These are phyloP conservation scores for Catharus bicknelli DNA, from an alignment of 2,113 vertebrate species.

Conservation along the genomic window DNA sequence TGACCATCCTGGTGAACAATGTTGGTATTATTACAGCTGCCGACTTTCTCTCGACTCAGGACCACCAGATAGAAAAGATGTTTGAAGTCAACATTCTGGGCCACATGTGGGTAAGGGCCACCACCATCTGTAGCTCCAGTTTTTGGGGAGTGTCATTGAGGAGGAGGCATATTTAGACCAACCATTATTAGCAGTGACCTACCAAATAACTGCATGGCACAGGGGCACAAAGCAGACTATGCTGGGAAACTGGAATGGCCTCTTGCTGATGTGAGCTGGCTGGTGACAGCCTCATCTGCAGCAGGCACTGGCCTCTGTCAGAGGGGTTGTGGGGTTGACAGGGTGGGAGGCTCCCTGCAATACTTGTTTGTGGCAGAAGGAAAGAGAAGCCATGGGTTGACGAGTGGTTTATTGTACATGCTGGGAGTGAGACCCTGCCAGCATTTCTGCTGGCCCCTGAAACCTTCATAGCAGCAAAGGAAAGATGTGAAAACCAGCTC, in stretches of 20 bases:
- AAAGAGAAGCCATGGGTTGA: neutral
- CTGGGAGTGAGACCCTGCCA: neutral
- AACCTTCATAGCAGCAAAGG: neutral
- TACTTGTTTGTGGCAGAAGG: neutral
- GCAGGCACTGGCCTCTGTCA: neutral
- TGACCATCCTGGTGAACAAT: conserved; percentile 78
- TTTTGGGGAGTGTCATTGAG: neutral
- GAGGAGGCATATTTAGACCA: neutral
- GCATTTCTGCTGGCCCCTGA: neutral
- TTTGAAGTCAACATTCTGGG: conserved; percentile 78
- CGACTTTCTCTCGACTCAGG: conserved; percentile 73
- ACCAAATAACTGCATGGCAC: neutral
- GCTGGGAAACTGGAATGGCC: neutral
- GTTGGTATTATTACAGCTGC: conserved; percentile 73
- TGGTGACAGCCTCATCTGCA: neutral
- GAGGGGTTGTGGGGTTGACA: neutral
- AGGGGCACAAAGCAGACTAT: neutral
- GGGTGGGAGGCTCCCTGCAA: neutral
- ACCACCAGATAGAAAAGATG: conserved; percentile 75
- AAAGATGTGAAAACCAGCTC: neutral
- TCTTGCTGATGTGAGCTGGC: neutral
- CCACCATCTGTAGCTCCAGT: fast-evolving
- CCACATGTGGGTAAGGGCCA: conserved; percentile 77
- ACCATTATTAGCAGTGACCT: neutral
- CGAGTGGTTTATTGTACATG: fast-evolving